These are phyloP conservation scores for Chaenocephalus aceratus DNA, from an alignment of 2,113 vertebrate genomes.

Conservation along the genomic window DNA sequence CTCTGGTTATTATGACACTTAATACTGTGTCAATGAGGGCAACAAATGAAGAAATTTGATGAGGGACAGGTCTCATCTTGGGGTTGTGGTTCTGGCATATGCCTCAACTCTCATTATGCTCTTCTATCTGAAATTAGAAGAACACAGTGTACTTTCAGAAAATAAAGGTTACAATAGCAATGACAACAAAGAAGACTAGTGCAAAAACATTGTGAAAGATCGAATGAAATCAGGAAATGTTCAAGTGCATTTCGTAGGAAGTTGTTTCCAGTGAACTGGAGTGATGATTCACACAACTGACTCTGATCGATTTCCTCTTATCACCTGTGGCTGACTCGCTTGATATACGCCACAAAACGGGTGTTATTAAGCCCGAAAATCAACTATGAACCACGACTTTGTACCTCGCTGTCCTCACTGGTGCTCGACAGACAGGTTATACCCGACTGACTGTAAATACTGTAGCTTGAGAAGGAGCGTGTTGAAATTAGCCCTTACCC, in stretches of 20 bases:
- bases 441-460: constrained; percentile 7
- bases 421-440: background rate
- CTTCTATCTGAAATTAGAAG: constrained; percentile 57
- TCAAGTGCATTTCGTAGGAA: background rate
- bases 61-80: constrained; percentile 44
- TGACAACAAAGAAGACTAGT: background rate
- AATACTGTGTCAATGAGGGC: background rate
- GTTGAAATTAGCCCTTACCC: constrained; percentile 52
- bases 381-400: background rate
- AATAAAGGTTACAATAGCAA: background rate
- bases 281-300: constrained; percentile 33
- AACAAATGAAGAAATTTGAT: background rate
- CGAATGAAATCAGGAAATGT: background rate
- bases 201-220: background rate
- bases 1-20: background rate
- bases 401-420: background rate
- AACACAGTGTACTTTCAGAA: constrained; percentile 8
- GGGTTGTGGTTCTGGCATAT: background rate
- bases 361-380: background rate
- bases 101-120: constrained; percentile 29
- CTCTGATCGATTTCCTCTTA: constrained; percentile 35
- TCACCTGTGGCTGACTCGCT: constrained; percentile 69
- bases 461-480: constrained; percentile 21
- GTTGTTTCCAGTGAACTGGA: background rate
- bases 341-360: background rate